phyloP scores from a whole-genome alignment of 2,888 invertebrate genomes.

The Lasiommata megera region DNA sequence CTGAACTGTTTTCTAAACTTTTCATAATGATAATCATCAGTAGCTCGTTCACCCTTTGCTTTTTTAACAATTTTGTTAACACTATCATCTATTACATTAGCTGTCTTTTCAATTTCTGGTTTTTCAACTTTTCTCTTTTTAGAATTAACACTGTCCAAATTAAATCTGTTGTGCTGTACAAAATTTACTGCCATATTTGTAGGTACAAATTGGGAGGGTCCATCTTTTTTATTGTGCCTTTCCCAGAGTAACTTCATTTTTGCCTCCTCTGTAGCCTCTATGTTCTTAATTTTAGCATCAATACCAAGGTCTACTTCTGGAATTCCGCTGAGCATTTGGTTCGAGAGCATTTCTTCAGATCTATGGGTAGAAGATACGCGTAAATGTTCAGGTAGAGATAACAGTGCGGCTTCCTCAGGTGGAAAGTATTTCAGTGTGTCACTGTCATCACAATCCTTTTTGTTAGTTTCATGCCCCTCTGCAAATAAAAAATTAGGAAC shows the following conservation, averaged over 20 bases:
- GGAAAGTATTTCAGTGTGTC: slow-evolving; percentile 85
- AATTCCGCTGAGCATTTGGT: slow-evolving; percentile 99
- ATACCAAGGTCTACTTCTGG: slow-evolving; percentile 99
- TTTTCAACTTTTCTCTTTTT: slow-evolving; percentile 83
- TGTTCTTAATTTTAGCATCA: slow-evolving; percentile 98
- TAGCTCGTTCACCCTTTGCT: slow-evolving; percentile 93
- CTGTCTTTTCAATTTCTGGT: slow-evolving; percentile 62
- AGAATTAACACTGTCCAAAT: slow-evolving; percentile 87
- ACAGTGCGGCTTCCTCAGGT: slow-evolving; percentile 94
- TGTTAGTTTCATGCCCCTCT: slow-evolving; percentile 63
- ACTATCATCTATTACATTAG: slow-evolving; percentile 67
- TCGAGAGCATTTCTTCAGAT: slow-evolving; percentile 99
- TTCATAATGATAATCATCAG: slow-evolving; percentile 98
- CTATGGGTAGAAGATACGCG: slow-evolving; percentile 91
- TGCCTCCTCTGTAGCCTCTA: slow-evolving; percentile 99
- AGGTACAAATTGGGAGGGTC: slow-evolving; percentile 97
- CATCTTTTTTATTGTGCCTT: slow-evolving; percentile 94
- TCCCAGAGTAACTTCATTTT: slow-evolving; percentile 96
- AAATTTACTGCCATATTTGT: slow-evolving; percentile 99
- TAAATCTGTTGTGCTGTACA: slow-evolving; percentile 98
- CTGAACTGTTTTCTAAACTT: slow-evolving; percentile 97
- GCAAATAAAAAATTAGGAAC: slow-evolving; percentile 38
- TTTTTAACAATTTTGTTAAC: slow-evolving; percentile 81
- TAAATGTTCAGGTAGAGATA: slow-evolving; percentile 94
- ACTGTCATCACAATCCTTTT: slow-evolving; percentile 66